A percentile compares a stretch with the other conserved stretches of the same genome.
These are phyloP conservation scores for Sinocyclocheilus grahami DNA, from an alignment of 2,113 vertebrate species.

Conservation along the genomic window DNA sequence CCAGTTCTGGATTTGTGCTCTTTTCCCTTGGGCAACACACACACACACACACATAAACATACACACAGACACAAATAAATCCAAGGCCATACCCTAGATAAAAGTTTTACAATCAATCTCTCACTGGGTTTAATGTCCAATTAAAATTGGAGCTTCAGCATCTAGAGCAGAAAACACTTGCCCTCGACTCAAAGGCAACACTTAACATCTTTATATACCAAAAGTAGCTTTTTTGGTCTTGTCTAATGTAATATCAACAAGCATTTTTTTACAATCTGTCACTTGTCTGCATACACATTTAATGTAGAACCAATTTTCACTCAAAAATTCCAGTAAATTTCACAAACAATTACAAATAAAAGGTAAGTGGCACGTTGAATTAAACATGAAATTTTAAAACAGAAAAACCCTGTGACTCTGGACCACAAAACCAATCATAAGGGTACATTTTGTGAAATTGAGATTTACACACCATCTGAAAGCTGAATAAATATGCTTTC, in stretches of 20 bases:
- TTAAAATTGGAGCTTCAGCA: slow-evolving; percentile 19
- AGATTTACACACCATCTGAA: no score
- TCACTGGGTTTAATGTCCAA: slow-evolving; percentile 42
- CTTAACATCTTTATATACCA: slow-evolving; percentile 39
- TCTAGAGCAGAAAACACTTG: slow-evolving; percentile 22
- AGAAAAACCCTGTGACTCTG: no score
- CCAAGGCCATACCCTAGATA: slow-evolving; percentile 41
- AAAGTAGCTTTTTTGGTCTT: not conserved
- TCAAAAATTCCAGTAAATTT: no score
- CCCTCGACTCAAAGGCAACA: slow-evolving; percentile 11
- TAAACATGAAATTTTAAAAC: no score
- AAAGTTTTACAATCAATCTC: slow-evolving; percentile 43
- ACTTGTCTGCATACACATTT: not conserved
- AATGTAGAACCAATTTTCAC: not conserved
- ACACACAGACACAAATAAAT: slow-evolving; percentile 45
- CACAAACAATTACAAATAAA: not conserved
- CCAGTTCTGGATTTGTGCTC: slow-evolving; percentile 66
- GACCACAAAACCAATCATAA: no score
- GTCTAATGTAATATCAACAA: slow-evolving; percentile 27
- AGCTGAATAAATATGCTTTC: no score
- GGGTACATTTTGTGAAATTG: no score
- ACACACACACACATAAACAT: not conserved
- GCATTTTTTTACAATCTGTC: slow-evolving; percentile 1
- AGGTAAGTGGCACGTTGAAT: not conserved
- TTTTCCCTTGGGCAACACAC: slow-evolving; percentile 61